Evolutionary conservation across 37 sponge, comb jelly and placozoan genomes (phyloP).

Genomic region (Ephydatia muelleri): DNA sequence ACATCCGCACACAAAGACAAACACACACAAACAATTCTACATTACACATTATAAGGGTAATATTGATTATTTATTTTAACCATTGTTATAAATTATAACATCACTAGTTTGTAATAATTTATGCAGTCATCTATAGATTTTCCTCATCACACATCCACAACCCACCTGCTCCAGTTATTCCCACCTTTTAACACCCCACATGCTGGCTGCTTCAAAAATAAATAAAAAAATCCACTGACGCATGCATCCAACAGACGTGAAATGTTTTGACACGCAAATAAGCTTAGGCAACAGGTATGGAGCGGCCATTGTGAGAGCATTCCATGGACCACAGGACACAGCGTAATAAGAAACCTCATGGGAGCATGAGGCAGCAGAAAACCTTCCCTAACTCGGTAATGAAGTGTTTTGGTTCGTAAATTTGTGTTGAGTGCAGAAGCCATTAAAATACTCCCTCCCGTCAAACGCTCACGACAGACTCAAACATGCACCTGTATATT

Average conservation of each 20-base stretch:
- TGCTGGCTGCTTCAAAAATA: no score
- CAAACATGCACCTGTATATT: no score
- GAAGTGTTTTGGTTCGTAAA: conserved; percentile 13
- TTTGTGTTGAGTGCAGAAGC: conserved; percentile 19
- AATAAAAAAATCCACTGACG: background rate
- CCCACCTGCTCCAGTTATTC: background rate
- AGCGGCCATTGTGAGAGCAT: background rate
- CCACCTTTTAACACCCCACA: background rate
- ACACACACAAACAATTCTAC: background rate
- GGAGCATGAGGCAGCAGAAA: background rate
- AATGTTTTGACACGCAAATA: no score
- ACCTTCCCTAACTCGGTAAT: conserved; percentile 24
- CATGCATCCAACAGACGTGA: background rate
- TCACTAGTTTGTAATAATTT: no score
- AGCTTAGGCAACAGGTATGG: background rate
- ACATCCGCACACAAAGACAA: background rate
- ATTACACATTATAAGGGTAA: background rate
- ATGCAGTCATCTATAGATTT: no score
- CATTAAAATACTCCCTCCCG: background rate
- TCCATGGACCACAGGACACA: background rate
- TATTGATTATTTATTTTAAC: background rate
- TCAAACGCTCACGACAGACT: no score
- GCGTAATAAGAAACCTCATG: background rate
- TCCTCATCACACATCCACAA: background rate
- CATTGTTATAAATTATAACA: background rate